Evolutionary conservation across 2,888 invertebrate genomes (phyloP), one percentile per base, ranked within the genome.

Genomic region (Ellobium chinense): DNA sequence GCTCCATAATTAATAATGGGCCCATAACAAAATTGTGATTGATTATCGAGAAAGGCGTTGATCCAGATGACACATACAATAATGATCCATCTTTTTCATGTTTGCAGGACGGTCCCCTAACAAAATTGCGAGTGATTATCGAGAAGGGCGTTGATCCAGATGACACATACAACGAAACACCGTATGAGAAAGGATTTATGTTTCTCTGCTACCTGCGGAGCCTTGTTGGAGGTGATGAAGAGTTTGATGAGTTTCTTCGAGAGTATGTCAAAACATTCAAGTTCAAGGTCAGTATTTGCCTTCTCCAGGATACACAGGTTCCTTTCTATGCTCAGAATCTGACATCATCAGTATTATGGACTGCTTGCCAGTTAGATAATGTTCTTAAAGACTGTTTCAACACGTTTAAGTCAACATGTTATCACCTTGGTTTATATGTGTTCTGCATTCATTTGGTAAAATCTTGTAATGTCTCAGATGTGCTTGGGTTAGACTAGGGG

Each of bases 161-260:
- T 56, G 87, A 87, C 68, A 87, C 86, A 0, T 87, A 87, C 80
- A 87, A 87, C 63, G 87, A 87, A 75, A 87, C 87, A 7, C 87
- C 87, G 1, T 87, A 87, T 65, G 87, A 87, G 83, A 87, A 87
- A 75, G 87, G 87, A 5, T 87, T 79, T 60, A 76, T 75, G 31
- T 87, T 87, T 65, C 85, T 87, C 14, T 82, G 81, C 73, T 87
- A 87, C 77, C 78, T 87, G 31, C 85, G 84, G 37, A 78, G 79
- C 63, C 82, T 87, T 1, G 86, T 84, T n/a, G 85, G 85, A 21
- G 85, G 84, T 65, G 81, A 63, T 3, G 56, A 84, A 1, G 82
- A 79, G 31, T 87, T 87, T 85, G 87, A 87, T 65, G 73, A 86
- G 34, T 87, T 87, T 66, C 84, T 87, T 14, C 85, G 83, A 75